Percentiles rank a stretch among this genome's conserved stretches.
These are phyloP conservation scores for Salvelinus alpinus DNA, from an alignment of 2,113 vertebrate genomes.

Conservation along the genomic window DNA sequence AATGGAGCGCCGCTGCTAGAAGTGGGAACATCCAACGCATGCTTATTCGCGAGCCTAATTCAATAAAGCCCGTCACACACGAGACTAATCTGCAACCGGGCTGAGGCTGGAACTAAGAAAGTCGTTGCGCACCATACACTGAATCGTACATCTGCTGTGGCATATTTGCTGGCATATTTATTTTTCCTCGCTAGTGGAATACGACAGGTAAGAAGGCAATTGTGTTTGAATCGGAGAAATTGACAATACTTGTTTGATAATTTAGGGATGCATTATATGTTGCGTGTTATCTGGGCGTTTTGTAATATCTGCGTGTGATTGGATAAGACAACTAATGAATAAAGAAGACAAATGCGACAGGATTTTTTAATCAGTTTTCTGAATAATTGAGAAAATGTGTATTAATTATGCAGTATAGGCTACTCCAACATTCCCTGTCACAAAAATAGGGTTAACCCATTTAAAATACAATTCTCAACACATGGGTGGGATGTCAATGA, in stretches of 20 bases:
- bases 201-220: constrained; percentile 65
- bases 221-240: not conserved
- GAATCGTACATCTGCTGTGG: constrained; percentile 28
- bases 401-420: constrained; percentile 18
- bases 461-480: constrained; percentile 32
- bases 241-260: constrained; percentile 40
- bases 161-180: constrained; percentile 39
- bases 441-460: not conserved
- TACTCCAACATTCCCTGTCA: constrained; percentile 3
- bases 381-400: constrained; percentile 22
- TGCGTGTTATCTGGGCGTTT: constrained; percentile 1
- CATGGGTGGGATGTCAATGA: constrained; percentile 48
- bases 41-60: constrained; percentile 31
- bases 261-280: not conserved
- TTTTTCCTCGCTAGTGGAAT: constrained; percentile 36
- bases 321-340: constrained; percentile 8
- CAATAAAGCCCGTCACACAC: constrained; percentile 15
- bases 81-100: constrained; percentile 12
- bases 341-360: constrained; percentile 5
- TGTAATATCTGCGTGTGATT: constrained; percentile 10
- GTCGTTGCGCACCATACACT: constrained; percentile 45
- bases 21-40: constrained; percentile 49
- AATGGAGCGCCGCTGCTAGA: constrained; percentile 60
- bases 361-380: constrained; percentile 45
- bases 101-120: constrained; percentile 53